phyloP scores from a whole-genome alignment of 1,140 invertebrate genomes.

The Sweltsa coloradensis region DNA sequence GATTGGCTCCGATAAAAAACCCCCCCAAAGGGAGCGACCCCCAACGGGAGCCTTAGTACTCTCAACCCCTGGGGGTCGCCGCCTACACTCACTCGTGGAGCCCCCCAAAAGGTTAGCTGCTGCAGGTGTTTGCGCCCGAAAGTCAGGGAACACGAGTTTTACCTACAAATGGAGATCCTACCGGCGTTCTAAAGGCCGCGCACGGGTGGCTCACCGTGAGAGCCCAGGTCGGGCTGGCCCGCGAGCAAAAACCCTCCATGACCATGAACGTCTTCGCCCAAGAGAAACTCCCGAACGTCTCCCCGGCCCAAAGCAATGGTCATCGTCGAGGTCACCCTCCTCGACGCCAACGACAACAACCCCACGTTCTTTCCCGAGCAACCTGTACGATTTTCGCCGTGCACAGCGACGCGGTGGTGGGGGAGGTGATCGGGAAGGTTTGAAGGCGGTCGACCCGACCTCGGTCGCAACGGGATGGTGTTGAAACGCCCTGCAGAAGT shows the following conservation, averaged over 20 bases:
- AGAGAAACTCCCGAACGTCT: constrained; percentile 54
- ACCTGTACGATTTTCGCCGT: constrained; percentile 67
- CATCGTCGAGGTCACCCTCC: constrained; percentile 59
- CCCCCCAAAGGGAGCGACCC: no score
- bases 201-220: constrained; percentile 78
- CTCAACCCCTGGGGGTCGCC: no score
- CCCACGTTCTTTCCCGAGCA: constrained; percentile 69
- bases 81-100: no score
- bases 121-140: no score
- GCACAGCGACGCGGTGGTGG: constrained; percentile 48
- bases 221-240: constrained; percentile 61
- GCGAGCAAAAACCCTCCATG: constrained; percentile 55
- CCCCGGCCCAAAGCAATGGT: no score
- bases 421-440: constrained; percentile 56
- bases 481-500: constrained; percentile 63
- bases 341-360: constrained; percentile 81
- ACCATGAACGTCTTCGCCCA: constrained; percentile 61
- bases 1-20: no score
- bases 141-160: no score
- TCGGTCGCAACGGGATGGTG: constrained; percentile 66
- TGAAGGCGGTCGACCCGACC: no score
- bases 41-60: no score
- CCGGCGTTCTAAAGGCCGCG: no score
- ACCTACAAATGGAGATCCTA: no score
- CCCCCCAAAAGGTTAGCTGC: no score